phyloP scores from a whole-genome alignment of 1,140 invertebrate genomes.

The Diorhabda carinulata region DNA sequence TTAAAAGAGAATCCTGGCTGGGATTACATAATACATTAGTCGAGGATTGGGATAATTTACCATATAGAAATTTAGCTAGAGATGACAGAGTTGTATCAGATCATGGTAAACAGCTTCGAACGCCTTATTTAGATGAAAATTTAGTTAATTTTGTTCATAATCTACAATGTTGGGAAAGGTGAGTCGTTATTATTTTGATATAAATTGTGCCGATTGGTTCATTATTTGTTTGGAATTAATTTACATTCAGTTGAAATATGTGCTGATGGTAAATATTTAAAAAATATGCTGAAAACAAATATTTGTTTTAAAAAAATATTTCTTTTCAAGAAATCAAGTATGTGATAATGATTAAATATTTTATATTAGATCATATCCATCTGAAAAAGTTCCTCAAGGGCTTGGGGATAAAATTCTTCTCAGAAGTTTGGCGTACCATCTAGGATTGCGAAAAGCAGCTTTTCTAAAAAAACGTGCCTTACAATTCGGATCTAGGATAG shows the following conservation, averaged over 20 bases:
- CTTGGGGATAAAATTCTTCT: conserved; percentile 93
- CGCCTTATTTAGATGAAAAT: conserved; percentile 94
- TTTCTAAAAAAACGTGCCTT: conserved; percentile 85
- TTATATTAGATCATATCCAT: conserved; percentile 60
- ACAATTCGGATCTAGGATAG: conserved; percentile 97
- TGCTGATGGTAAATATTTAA: no score
- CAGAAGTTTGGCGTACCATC: conserved; percentile 67
- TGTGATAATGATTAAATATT: no score
- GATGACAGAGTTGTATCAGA: conserved; percentile 86
- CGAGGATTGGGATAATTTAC: conserved; percentile 78
- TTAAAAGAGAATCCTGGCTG: conserved; percentile 64
- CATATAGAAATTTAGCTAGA: conserved; percentile 87
- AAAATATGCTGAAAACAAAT: no score
- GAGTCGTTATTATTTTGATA: conserved; percentile 31
- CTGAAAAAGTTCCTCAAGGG: conserved; percentile 62
- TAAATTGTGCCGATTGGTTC: no score
- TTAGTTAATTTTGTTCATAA: conserved; percentile 70
- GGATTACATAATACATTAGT: conserved; percentile 65
- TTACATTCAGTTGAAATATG: no score
- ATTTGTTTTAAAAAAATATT: no score
- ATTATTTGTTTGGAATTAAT: not conserved
- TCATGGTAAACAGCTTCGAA: conserved; percentile 72
- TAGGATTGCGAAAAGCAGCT: conserved; percentile 66
- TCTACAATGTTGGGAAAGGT: conserved; percentile 75
- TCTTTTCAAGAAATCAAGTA: no score